Evolutionary conservation across 2,113 vertebrate species (phyloP).

Genomic region (Circaetus cinerascens): DNA sequence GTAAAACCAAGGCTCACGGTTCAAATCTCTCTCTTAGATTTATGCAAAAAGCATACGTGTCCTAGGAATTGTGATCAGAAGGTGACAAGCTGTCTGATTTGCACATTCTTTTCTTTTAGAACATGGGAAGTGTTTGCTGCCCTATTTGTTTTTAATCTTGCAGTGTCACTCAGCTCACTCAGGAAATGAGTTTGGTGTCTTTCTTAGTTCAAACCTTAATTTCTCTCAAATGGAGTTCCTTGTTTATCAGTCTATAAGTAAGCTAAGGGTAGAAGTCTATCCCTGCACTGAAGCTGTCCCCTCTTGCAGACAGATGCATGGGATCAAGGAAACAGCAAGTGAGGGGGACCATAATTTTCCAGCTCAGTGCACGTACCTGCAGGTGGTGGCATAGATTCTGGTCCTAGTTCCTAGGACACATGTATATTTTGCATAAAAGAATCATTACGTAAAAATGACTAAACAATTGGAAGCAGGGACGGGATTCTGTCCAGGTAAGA

Average conservation of each 20-base stretch:
- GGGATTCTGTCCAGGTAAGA: neutral
- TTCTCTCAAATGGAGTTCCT: neutral
- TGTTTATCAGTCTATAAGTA: neutral
- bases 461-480: neutral
- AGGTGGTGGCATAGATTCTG: neutral
- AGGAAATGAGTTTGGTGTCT: neutral
- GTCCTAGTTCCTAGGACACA: neutral
- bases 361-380: neutral
- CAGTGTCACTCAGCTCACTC: neutral
- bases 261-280: neutral
- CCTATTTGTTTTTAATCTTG: neutral
- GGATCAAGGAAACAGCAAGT: neutral
- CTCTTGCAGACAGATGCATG: neutral
- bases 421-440: neutral
- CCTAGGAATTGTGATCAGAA: neutral
- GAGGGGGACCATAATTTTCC: neutral
- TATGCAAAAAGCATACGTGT: neutral
- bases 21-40: neutral
- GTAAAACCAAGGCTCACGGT: neutral
- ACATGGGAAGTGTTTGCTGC: neutral
- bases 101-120: neutral
- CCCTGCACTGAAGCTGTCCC: neutral
- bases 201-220: neutral
- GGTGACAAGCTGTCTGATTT: neutral
- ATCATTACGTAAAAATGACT: neutral